phyloP scores from a whole-genome alignment of 2,113 vertebrate genomes.

The Apeltes quadracus region DNA sequence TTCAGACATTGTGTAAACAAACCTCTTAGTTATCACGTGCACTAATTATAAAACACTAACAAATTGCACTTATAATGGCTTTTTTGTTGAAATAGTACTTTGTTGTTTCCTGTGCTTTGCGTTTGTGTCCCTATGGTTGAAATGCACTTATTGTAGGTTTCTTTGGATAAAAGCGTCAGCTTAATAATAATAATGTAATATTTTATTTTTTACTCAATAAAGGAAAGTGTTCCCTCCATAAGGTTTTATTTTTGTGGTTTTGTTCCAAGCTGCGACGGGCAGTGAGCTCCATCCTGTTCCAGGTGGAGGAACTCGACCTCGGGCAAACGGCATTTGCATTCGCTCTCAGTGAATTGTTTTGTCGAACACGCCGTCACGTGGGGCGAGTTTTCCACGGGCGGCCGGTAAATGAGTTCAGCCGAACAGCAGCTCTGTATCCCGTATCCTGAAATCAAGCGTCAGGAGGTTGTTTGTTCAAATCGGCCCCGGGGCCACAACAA shows the following conservation, averaged over 20 bases:
- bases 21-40: background rate
- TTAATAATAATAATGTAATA: too few relatives aligned
- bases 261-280: slow-evolving; percentile 4
- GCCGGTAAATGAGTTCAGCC: background rate
- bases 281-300: slow-evolving; percentile 49
- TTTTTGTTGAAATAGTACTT: too few relatives aligned
- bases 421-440: background rate
- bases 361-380: slow-evolving; percentile 20
- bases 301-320: slow-evolving; percentile 11
- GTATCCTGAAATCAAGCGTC: background rate
- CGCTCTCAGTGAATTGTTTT: slow-evolving; percentile 49
- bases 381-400: slow-evolving; percentile 17
- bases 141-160: too few relatives aligned
- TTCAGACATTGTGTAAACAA: background rate
- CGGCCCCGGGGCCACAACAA: background rate
- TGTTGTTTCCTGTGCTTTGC: too few relatives aligned
- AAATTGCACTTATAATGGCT: too few relatives aligned
- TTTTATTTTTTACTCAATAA: too few relatives aligned
- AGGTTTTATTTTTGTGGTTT: background rate
- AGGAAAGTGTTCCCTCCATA: too few relatives aligned
- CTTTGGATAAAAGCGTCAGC: too few relatives aligned
- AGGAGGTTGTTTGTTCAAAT: background rate
- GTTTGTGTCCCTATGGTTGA: too few relatives aligned
- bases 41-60: too few relatives aligned
- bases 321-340: slow-evolving; percentile 65